These are phyloP conservation scores for Monochamus alternatus DNA, from an alignment of 2,888 invertebrate species.

Conservation along the genomic window DNA sequence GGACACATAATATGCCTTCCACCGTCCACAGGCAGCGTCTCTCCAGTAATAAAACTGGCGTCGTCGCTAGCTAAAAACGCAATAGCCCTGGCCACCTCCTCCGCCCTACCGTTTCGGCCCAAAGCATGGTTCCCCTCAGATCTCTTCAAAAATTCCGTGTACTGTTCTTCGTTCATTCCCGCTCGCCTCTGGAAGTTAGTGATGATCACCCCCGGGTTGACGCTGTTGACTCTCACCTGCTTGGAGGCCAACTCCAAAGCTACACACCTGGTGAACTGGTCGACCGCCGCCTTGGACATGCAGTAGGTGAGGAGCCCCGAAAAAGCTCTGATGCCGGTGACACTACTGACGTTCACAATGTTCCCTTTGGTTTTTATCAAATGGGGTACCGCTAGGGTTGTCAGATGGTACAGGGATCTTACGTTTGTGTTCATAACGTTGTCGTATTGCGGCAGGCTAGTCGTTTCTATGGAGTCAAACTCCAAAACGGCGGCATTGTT, in stretches of 20 bases:
- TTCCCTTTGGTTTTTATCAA: slow-evolving; percentile 83
- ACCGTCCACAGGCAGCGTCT: slow-evolving; percentile 92
- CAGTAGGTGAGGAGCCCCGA: slow-evolving; percentile 92
- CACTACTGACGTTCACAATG: slow-evolving; percentile 96
- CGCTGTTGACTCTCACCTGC: slow-evolving; percentile 90
- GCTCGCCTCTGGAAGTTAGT: slow-evolving; percentile 91
- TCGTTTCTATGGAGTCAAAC: slow-evolving; percentile 87
- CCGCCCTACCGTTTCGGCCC: slow-evolving; percentile 86
- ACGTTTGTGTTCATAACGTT: slow-evolving; percentile 92
- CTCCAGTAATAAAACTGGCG: slow-evolving; percentile 93
- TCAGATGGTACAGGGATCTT: slow-evolving; percentile 85
- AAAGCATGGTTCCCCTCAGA: slow-evolving; percentile 93
- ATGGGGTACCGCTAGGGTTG: slow-evolving; percentile 91
- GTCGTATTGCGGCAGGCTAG: slow-evolving; percentile 90
- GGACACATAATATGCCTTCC: slow-evolving; percentile 96
- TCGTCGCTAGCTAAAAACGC: slow-evolving; percentile 92
- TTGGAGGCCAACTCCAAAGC: slow-evolving; percentile 90
- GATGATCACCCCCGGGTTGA: slow-evolving; percentile 96
- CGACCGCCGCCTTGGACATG: slow-evolving; percentile 94
- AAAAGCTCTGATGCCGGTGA: slow-evolving; percentile 92
- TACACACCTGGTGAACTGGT: slow-evolving; percentile 94
- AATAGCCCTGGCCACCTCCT: slow-evolving; percentile 92
- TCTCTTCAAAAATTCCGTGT: slow-evolving; percentile 88
- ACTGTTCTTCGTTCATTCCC: slow-evolving; percentile 87
- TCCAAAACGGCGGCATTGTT: slow-evolving; percentile 87